These are phyloP conservation scores for Lepilemur septentrionalis DNA, from an alignment of 2,797 vertebrate species.

Conservation along the genomic window DNA sequence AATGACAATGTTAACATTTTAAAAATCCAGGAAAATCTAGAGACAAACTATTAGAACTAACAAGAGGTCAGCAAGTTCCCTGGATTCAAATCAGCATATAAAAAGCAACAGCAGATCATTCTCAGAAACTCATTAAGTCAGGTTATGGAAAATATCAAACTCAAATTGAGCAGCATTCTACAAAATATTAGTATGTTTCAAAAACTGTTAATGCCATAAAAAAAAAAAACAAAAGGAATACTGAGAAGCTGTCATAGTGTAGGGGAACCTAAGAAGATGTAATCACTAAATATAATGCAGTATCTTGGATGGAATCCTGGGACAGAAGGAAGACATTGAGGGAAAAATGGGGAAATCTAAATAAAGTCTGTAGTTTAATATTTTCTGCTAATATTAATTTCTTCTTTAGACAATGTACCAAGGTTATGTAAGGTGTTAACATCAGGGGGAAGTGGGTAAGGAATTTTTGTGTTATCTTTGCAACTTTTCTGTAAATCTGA, in stretches of 20 bases:
- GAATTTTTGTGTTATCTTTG: background rate
- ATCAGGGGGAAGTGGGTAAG: background rate
- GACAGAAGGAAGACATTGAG: background rate
- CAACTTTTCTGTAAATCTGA: background rate
- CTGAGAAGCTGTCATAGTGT: background rate
- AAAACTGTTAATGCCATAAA: background rate
- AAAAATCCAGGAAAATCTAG: background rate
- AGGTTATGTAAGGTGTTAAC: background rate
- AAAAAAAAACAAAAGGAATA: background rate
- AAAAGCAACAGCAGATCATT: background rate
- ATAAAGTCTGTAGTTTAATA: background rate
- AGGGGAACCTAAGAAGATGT: background rate
- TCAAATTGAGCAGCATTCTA: background rate
- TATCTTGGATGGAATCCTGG: background rate
- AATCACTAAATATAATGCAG: background rate
- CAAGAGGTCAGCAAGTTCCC: background rate
- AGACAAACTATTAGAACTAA: background rate
- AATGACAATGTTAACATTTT: background rate
- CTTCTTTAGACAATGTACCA: background rate
- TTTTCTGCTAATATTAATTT: background rate
- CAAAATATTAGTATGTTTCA: background rate
- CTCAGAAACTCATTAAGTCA: background rate
- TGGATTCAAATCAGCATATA: background rate
- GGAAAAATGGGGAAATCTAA: background rate
- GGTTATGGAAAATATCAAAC: background rate